phyloP scores from a whole-genome alignment of 2,888 invertebrate genomes.

The Mimachlamys varia region DNA sequence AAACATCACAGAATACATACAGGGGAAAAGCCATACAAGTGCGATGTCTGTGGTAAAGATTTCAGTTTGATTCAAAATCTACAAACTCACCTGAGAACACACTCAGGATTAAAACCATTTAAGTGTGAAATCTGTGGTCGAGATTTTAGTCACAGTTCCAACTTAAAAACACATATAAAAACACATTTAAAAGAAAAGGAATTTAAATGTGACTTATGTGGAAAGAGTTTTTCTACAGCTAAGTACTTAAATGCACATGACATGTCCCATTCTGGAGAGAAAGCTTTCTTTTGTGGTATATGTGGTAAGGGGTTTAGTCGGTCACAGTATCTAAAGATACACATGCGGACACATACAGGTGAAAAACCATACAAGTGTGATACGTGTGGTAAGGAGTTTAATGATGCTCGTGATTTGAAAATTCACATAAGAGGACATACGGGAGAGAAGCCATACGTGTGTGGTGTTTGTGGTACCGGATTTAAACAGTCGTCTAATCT shows the following conservation, averaged over 20 bases:
- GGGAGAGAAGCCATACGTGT: neutral
- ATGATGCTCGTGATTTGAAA: constrained; percentile 48
- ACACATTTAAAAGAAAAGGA: constrained; percentile 36
- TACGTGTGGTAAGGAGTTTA: constrained; percentile 48
- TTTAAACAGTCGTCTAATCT: constrained; percentile 8
- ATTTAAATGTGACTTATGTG: constrained; percentile 41
- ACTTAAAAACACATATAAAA: constrained; percentile 25
- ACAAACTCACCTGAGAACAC: constrained; percentile 53
- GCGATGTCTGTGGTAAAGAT: constrained; percentile 54
- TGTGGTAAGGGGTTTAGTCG: constrained; percentile 52
- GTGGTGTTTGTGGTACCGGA: neutral
- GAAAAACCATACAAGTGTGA: constrained; percentile 58
- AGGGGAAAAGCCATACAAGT: constrained; percentile 54
- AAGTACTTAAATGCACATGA: constrained; percentile 52
- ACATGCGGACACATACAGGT: constrained; percentile 52
- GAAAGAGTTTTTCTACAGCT: constrained; percentile 51
- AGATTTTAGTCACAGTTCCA: constrained; percentile 46
- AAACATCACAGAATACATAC: constrained; percentile 55
- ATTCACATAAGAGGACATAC: constrained; percentile 47
- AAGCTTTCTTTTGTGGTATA: constrained; percentile 52
- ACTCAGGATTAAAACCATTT: constrained; percentile 54
- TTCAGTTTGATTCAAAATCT: constrained; percentile 55
- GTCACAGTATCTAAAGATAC: constrained; percentile 51
- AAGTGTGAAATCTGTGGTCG: constrained; percentile 53
- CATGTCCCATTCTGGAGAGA: constrained; percentile 55